These are phyloP conservation scores for Octodon degus DNA, from an alignment of 2,113 vertebrate species.

Conservation along the genomic window DNA sequence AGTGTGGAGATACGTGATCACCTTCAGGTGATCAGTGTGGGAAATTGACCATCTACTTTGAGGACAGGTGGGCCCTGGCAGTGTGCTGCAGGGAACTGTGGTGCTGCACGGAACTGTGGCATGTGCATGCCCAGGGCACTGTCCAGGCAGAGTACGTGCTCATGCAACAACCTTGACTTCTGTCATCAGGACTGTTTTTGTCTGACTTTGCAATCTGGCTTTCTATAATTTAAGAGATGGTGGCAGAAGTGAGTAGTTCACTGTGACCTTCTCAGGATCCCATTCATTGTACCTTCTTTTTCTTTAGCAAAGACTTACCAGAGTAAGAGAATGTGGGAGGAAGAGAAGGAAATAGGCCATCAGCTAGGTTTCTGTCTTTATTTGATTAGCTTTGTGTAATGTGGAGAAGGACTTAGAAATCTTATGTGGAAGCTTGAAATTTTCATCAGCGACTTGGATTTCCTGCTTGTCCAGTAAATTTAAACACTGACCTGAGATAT, in stretches of 20 bases:
- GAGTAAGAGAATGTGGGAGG: not conserved
- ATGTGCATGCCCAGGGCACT: not conserved
- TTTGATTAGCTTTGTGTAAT: not conserved
- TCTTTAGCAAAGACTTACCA: not conserved
- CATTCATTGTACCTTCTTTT: not conserved
- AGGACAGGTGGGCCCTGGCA: not conserved
- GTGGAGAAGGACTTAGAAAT: not conserved
- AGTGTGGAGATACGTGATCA: not conserved
- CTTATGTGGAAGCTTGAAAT: not conserved
- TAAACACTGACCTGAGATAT: not conserved
- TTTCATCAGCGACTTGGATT: conserved; percentile 21
- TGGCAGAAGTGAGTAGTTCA: not conserved
- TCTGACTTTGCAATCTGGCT: not conserved
- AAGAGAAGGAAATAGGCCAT: not conserved
- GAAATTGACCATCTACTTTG: not conserved
- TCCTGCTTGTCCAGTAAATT: not conserved
- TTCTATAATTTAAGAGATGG: not conserved
- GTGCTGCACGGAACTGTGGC: not conserved
- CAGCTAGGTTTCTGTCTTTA: not conserved
- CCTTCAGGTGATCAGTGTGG: not conserved
- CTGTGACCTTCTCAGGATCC: not conserved
- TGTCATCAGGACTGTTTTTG: not conserved
- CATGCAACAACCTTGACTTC: not conserved
- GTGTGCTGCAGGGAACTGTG: not conserved
- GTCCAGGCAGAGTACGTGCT: not conserved